Evolutionary conservation across 1,140 invertebrate species (phyloP), one percentile per base, ranked within the genome.

Genomic region (Drosophila hydei): DNA sequence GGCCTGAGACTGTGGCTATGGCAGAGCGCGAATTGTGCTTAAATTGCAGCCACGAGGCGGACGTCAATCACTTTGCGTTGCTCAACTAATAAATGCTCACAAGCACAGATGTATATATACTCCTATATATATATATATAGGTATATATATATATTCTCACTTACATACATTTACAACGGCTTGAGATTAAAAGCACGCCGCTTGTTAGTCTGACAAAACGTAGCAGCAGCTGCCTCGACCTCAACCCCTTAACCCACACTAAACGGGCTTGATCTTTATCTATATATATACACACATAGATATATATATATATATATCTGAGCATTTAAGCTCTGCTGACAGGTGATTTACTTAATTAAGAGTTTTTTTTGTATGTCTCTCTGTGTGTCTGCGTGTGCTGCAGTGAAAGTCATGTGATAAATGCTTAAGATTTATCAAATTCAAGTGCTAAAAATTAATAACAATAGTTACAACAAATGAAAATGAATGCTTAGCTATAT

Each of bases 31-130:
- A 88, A 72, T 81, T 87, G 74, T 83, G 88, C 83, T 81, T 87
- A 87, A 87, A 87, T 87, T 87, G 81, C 83, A 87, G 71, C 83
- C 83, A 87, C 81, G 83, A 87, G 81, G 59, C 83, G 88, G 71
- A 75, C 83, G 81, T 87, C 81, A 87, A 87, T 87, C 81, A 87
- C 50, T 88, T 87, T 88, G 83, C 81, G 77, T 87, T 68, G 70
- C 70, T 68, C 23, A 65, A 69, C 50, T 72, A 67, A 77, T 68
- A 81, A 48, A 73, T 72, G 50, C 55, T 36, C 16, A 54, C 33
- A 38, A 21, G 33, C 33, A 42, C 55, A 69, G 21, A 68, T 9
- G 12, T 12, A 21, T 25, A 43, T 7, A 65, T 9, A 54, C 21
- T 50, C 25, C n/a, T 25, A 33, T 43, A 52, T 23, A 51, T 33